Base-by-base conservation (phyloP, 2,888 invertebrate genomes). In the Brachyptera putata region DNA sequence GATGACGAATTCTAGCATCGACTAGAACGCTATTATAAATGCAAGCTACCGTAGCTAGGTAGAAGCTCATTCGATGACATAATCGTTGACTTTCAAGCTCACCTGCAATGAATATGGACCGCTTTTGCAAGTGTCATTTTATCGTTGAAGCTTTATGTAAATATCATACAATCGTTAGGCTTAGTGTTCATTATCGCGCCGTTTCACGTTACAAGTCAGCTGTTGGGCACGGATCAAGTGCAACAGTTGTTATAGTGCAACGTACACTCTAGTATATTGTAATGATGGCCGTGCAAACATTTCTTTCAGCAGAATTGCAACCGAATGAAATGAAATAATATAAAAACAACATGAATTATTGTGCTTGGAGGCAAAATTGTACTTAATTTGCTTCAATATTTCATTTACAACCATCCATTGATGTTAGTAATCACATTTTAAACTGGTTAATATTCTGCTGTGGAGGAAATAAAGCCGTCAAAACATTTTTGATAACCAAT, bases 401-500 rank as follows among this genome's bases (percentile, higher is more conserved):
- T 53, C 16, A 41, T 39, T 50, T 37, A 3, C 14, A 57, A 57
- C 18, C 34, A 36, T 57, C 48, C 34, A 36, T 25, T 36, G 16
- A 13, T n/a, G 24, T 36, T 56, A n/a, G 49, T 25, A 2, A 22
- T n/a, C 25, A 21, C 7, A 21, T 2, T 56, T 36, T 56, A 16
- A 57, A 43, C 24, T 48, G 16, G 48, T 34, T 48, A 14, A 11
- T 26, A 37, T 48, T 60, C 60, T 62, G 60, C 62, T 62, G 58
- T 41, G 56, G 34, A 49, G 16, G 56, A 48, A 36, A 56, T 50
- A n/a, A n/a, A n/a, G 62, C 46, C 61, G 58, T 58, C 56, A 26
- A 57, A 41, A 57, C 41, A 36, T 49, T 63, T 60, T 58, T 49
- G 55, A 53, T 60, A 64, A 57, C 63, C 63, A 64, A 61, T 64